A percentile compares a stretch with the other conserved stretches of the same genome.
These are phyloP conservation scores for Allolobophora icterica DNA, from an alignment of 2,888 invertebrate genomes.

Conservation along the genomic window DNA sequence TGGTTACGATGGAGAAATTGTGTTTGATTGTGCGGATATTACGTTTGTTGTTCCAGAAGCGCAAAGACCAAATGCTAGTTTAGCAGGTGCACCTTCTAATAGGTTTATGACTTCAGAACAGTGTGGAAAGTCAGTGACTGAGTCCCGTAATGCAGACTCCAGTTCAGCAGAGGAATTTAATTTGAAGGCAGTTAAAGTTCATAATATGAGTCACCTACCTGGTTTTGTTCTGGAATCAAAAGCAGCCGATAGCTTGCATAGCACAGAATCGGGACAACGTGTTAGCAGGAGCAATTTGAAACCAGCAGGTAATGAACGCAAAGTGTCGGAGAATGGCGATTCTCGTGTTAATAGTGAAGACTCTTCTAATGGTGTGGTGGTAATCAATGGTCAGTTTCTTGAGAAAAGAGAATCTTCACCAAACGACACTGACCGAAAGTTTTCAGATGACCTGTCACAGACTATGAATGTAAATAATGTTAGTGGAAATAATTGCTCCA, in stretches of 20 bases:
- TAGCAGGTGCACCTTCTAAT: neutral
- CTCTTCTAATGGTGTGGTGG: no score
- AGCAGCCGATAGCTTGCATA: neutral
- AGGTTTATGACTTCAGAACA: neutral
- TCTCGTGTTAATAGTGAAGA: neutral
- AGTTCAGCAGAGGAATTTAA: slow-evolving; percentile 8
- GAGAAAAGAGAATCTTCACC: no score
- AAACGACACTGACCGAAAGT: neutral
- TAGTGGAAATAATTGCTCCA: neutral
- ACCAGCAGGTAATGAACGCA: neutral
- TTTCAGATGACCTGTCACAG: neutral
- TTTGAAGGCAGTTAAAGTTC: neutral
- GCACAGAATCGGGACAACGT: neutral
- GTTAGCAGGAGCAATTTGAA: neutral
- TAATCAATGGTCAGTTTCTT: no score
- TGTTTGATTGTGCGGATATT: neutral
- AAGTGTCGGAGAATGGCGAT: neutral
- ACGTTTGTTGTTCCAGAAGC: neutral
- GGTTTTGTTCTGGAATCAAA: neutral
- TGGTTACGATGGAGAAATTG: slow-evolving; percentile 13
- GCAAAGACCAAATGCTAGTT: neutral
- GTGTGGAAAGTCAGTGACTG: no score
- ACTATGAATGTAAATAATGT: neutral
- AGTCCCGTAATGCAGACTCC: neutral
- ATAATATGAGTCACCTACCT: neutral